Conservation (phyloP, 2,888 invertebrate genomes). For the Penaeus monodon region DNA sequence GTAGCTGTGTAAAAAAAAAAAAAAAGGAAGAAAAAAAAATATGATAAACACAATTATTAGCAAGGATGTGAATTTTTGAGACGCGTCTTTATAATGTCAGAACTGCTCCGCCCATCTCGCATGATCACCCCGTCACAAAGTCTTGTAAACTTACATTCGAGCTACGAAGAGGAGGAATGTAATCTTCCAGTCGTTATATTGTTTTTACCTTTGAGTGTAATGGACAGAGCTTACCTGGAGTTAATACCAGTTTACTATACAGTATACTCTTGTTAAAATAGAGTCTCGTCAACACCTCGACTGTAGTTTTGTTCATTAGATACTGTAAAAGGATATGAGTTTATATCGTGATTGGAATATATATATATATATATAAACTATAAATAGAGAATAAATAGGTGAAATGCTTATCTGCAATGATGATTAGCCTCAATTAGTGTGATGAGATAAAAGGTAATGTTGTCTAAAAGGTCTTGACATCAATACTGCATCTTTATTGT, state of each 20-base stretch:
- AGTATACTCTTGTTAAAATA: conserved; percentile 24
- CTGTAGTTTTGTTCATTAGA: no score
- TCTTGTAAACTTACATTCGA: conserved; percentile 6
- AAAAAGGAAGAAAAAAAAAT: no score
- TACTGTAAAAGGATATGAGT: no score
- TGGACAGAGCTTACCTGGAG: conserved; percentile 24
- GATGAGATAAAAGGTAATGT: no score
- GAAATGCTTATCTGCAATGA: no score
- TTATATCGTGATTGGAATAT: background rate
- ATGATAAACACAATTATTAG: no score
- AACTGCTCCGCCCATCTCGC: conserved; percentile 22
- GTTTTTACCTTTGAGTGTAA: conserved; percentile 27
- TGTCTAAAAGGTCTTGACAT: no score
- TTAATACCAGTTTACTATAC: conserved; percentile 5
- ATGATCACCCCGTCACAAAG: background rate
- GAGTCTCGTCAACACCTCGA: background rate
- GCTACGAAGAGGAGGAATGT: conserved; percentile 21
- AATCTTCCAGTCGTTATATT: conserved; percentile 28
- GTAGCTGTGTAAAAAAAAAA: no score
- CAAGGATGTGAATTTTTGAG: background rate
- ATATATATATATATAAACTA: conserved; percentile 6
- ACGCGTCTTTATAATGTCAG: background rate
- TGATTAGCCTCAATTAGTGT: no score
- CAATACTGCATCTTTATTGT: no score
- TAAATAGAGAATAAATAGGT: conserved; percentile 8